Conservation (phyloP, 2,888 invertebrate species). For the Slavum lentiscoides region DNA sequence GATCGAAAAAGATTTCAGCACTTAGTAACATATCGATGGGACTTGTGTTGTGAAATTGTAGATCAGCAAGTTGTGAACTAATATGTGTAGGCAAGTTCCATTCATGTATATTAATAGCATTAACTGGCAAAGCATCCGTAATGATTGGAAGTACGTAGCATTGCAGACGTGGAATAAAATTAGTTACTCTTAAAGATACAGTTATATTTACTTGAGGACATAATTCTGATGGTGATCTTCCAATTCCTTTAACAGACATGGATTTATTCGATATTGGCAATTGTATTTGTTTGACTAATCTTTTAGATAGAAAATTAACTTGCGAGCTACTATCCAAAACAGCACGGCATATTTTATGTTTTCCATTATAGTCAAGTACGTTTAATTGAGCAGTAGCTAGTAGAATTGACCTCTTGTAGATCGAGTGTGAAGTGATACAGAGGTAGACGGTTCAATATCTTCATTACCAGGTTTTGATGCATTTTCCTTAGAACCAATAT, state of each 20-base stretch:
- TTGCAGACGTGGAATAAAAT: background rate
- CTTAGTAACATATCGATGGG: background rate
- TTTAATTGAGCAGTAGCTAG: background rate
- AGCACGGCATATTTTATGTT: background rate
- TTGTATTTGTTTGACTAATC: background rate
- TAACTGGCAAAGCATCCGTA: background rate
- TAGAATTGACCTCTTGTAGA: background rate
- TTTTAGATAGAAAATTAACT: background rate
- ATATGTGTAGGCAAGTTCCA: background rate
- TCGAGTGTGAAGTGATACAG: background rate
- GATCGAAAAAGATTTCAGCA: background rate
- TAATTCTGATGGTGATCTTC: background rate
- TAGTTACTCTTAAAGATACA: background rate
- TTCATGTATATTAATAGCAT: background rate
- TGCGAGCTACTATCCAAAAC: background rate
- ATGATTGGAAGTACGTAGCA: background rate
- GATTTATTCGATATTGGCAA: background rate
- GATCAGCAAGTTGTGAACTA: background rate
- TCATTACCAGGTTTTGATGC: background rate
- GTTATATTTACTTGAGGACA: background rate
- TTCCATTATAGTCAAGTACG: background rate
- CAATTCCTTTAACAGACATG: background rate
- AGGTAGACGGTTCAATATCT: background rate
- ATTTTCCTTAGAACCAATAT: background rate
- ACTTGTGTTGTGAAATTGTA: background rate